phyloP scores from a whole-genome alignment of 2,797 vertebrate species.

The Crocodylus rhombifer region DNA sequence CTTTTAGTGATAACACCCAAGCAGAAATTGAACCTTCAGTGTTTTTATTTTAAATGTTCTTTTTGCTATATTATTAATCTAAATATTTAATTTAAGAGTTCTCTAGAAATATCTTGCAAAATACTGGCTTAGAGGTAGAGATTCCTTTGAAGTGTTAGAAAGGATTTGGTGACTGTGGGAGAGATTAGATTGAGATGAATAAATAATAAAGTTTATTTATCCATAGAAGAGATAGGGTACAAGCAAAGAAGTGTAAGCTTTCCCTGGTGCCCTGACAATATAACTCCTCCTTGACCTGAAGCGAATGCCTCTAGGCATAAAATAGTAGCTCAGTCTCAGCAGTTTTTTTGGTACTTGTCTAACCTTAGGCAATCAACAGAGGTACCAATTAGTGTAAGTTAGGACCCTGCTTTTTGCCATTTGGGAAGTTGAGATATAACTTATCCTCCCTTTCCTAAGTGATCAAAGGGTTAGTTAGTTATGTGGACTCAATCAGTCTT shows the following conservation, averaged over 20 bases:
- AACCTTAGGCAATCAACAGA: not conserved
- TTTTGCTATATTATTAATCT: not conserved
- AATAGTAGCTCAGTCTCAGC: not conserved
- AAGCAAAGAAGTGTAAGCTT: not conserved
- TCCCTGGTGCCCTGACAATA: not conserved
- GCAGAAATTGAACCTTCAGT: not conserved
- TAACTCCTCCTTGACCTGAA: not conserved
- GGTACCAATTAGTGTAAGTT: not conserved
- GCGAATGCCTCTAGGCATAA: not conserved
- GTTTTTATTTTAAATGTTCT: not conserved
- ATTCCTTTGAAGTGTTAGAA: not conserved
- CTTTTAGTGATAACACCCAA: not conserved
- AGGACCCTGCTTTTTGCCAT: not conserved
- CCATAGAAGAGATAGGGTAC: rapidly evolving
- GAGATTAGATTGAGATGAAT: not conserved
- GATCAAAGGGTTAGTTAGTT: not conserved
- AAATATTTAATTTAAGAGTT: not conserved
- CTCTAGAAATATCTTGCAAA: not conserved
- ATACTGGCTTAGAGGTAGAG: rapidly evolving
- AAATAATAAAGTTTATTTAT: not conserved
- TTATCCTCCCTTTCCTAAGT: not conserved
- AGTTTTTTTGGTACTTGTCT: not conserved
- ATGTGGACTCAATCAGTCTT: not conserved
- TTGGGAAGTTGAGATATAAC: not conserved
- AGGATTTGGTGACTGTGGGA: not conserved